Conservation (phyloP, 2,888 invertebrate species). For the Eristalis arbustorum region DNA sequence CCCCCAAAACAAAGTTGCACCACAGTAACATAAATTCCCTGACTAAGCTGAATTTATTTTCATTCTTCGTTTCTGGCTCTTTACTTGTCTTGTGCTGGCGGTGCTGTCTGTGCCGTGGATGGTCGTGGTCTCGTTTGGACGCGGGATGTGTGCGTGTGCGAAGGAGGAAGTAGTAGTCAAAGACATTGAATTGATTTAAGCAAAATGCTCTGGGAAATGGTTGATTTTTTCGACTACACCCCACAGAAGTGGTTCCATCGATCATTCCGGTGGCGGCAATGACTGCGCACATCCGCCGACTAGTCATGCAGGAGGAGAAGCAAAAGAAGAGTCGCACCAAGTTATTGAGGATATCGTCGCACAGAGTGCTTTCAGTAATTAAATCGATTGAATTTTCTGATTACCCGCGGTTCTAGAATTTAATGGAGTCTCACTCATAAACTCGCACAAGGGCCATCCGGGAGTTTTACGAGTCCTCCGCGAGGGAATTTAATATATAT, state of each 20-base stretch:
- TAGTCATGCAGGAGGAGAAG: not conserved
- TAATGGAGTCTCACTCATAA: not conserved
- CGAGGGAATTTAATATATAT: slow-evolving; percentile 10
- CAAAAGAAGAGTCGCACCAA: not conserved
- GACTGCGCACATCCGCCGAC: not conserved
- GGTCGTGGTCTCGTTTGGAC: not conserved
- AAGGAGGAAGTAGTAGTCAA: slow-evolving; percentile 46
- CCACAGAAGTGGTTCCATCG: not conserved
- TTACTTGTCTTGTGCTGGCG: not conserved
- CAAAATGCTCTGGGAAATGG: slow-evolving; percentile 16
- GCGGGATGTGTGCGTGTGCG: not conserved
- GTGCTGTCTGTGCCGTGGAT: no score
- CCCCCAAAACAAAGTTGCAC: slow-evolving; percentile 69
- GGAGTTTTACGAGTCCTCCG: slow-evolving; percentile 13
- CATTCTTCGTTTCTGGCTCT: not conserved
- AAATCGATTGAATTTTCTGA: slow-evolving; percentile 80
- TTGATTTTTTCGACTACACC: not conserved
- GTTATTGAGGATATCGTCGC: slow-evolving; percentile 20
- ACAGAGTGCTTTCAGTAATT: slow-evolving; percentile 78
- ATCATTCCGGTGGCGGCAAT: not conserved
- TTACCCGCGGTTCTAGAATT: slow-evolving; percentile 69
- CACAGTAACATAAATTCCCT: slow-evolving; percentile 65
- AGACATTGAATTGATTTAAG: slow-evolving; percentile 29
- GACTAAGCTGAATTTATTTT: slow-evolving; percentile 70
- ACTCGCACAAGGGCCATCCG: not conserved